These are phyloP conservation scores for Drosophila sproati DNA, from an alignment of 1,140 invertebrate species.

Conservation along the genomic window DNA sequence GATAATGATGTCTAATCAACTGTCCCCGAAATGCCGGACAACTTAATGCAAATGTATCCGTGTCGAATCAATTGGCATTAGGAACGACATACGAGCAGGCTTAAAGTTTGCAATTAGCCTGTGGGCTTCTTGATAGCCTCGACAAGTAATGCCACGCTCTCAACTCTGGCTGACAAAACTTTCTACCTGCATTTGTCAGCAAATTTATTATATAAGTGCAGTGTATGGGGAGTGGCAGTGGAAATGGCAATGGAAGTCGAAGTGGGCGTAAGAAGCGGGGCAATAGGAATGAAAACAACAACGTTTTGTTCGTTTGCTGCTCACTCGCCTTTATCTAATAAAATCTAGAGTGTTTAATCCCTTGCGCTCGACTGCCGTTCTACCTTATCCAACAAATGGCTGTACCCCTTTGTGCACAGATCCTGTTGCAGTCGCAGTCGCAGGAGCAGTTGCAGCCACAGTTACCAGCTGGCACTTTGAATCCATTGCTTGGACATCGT, in stretches of 20 bases:
- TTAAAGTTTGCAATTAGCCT: constrained; percentile 70
- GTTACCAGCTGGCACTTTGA: constrained; percentile 26
- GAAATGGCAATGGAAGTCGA: not conserved
- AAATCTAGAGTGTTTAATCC: constrained; percentile 81
- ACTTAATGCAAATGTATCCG: constrained; percentile 70
- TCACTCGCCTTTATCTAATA: constrained; percentile 78
- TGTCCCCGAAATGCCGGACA: constrained; percentile 42
- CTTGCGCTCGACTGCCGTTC: constrained; percentile 69
- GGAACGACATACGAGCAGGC: constrained; percentile 41
- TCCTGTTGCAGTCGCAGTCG: constrained; percentile 4
- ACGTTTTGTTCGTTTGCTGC: constrained; percentile 58
- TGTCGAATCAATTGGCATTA: constrained; percentile 74
- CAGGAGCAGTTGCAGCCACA: constrained; percentile 15
- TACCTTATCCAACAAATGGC: constrained; percentile 27
- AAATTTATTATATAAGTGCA: constrained; percentile 69
- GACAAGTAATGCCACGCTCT: constrained; percentile 7
- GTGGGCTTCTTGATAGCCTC: constrained; percentile 15
- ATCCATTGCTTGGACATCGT: constrained; percentile 25
- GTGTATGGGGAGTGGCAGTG: not conserved
- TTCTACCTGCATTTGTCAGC: constrained; percentile 81
- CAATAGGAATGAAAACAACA: constrained; percentile 8
- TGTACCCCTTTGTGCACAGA: constrained; percentile 12
- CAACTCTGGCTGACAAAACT: constrained; percentile 62
- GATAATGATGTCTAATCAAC: constrained; percentile 64
- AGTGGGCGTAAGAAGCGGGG: not conserved